These are phyloP conservation scores for Clusia tigrina DNA, from an alignment of 2,888 invertebrate species.

Conservation along the genomic window DNA sequence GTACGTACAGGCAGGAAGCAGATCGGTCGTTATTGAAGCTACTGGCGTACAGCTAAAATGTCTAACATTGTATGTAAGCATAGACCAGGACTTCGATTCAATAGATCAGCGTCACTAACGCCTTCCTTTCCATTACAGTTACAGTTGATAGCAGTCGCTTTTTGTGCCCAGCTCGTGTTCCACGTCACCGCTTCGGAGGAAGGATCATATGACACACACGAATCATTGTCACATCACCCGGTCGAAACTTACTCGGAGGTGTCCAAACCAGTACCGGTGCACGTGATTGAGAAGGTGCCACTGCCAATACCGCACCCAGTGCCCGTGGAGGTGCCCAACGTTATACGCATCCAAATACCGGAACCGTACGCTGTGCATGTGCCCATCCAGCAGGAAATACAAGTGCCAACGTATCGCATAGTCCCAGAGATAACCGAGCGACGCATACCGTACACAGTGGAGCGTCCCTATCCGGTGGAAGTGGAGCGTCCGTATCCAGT, in stretches of 20 bases:
- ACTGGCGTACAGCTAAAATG: conserved; percentile 7
- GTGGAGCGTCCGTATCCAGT: conserved; percentile 80
- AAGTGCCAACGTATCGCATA: conserved; percentile 76
- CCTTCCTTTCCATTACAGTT: conserved; percentile 1
- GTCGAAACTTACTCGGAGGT: conserved; percentile 71
- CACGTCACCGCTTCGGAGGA: conserved; percentile 28
- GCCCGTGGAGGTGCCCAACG: conserved; percentile 72
- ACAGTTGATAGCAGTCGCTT: not conserved
- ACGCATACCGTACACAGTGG: conserved; percentile 77
- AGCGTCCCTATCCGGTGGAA: conserved; percentile 72
- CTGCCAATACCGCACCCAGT: conserved; percentile 79
- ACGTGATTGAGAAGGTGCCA: conserved; percentile 76
- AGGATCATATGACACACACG: conserved; percentile 29
- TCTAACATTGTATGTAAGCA: conserved; percentile 8
- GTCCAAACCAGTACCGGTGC: conserved; percentile 75
- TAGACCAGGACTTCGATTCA: not conserved
- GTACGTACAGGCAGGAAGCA: not conserved
- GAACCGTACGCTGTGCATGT: conserved; percentile 80
- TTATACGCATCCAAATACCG: conserved; percentile 75
- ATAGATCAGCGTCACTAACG: not conserved
- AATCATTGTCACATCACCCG: conserved; percentile 30
- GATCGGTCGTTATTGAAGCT: not conserved
- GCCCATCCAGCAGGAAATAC: conserved; percentile 74
- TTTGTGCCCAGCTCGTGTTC: not conserved
- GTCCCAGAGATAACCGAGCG: conserved; percentile 77